phyloP scores from a whole-genome alignment of 2,113 vertebrate species.

The Etia nguti region DNA sequence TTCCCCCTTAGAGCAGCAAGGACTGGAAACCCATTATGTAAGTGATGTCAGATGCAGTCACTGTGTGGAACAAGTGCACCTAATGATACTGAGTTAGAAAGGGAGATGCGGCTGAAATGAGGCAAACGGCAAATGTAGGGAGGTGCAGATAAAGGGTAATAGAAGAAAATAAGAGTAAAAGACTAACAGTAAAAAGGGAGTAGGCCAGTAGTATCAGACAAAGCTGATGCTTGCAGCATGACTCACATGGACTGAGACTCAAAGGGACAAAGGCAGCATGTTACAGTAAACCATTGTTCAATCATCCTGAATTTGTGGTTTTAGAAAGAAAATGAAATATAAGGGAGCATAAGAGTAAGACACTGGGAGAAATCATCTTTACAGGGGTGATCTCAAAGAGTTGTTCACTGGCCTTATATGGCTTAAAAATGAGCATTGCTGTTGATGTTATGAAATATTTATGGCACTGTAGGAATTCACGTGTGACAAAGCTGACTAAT shows the following conservation, averaged over 20 bases:
- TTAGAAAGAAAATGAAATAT: background rate
- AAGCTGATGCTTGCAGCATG: slow-evolving; percentile 1
- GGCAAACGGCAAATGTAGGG: slow-evolving; percentile 17
- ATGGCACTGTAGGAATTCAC: background rate
- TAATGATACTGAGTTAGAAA: background rate
- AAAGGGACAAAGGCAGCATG: slow-evolving; percentile 5
- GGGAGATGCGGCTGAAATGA: background rate
- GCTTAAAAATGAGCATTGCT: background rate
- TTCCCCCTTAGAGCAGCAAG: slow-evolving; percentile 15
- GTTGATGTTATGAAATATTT: background rate
- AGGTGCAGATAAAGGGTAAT: slow-evolving; percentile 1
- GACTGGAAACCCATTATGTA: slow-evolving; percentile 47
- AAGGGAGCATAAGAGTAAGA: background rate
- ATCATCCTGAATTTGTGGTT: background rate
- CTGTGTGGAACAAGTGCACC: slow-evolving; percentile 16
- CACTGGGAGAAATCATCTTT: background rate
- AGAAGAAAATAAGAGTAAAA: background rate
- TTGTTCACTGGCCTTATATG: background rate
- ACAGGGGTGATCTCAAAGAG: background rate
- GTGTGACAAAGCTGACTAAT: background rate
- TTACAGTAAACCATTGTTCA: background rate
- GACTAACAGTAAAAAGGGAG: slow-evolving; percentile 25
- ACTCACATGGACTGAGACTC: slow-evolving; percentile 23
- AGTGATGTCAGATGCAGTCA: slow-evolving; percentile 43
- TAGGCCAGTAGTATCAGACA: slow-evolving; percentile 15